These are phyloP conservation scores for Drosophila paucipuncta DNA, from an alignment of 2,888 invertebrate genomes.

Conservation along the genomic window DNA sequence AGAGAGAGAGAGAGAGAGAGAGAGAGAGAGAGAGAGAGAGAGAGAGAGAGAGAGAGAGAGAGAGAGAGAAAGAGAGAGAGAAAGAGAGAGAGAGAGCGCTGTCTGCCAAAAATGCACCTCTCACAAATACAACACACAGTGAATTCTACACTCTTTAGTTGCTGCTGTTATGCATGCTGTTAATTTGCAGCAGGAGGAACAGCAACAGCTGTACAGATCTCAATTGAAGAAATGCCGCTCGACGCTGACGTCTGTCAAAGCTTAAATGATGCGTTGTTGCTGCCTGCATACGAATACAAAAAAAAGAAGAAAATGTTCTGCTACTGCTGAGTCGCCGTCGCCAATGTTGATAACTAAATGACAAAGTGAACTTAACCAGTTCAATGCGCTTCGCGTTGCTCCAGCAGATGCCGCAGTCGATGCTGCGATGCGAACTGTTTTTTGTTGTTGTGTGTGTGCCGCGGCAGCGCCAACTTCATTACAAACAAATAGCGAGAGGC, in stretches of 20 bases:
- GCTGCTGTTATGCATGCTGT: constrained; percentile 9
- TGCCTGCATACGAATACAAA: constrained; percentile 3
- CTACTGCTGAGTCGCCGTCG: constrained; percentile 30
- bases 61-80: not conserved
- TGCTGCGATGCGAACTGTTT: constrained; percentile 14
- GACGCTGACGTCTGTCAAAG: constrained; percentile 29
- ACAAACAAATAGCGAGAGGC: constrained; percentile 41
- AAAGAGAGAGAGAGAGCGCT: not conserved
- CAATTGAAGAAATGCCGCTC: constrained; percentile 44
- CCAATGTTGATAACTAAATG: constrained; percentile 68
- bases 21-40: not conserved
- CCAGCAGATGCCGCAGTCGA: constrained; percentile 26
- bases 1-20: not conserved
- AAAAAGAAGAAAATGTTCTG: constrained; percentile 6
- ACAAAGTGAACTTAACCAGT: constrained; percentile 69
- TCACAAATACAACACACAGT: constrained; percentile 20
- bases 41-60: not conserved
- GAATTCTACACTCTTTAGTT: not conserved
- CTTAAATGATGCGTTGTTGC: constrained; percentile 38
- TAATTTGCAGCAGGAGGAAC: constrained; percentile 16
- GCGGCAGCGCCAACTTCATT: constrained; percentile 38
- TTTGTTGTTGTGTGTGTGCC: constrained; percentile 17
- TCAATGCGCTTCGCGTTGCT: constrained; percentile 72
- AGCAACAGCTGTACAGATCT: constrained; percentile 25
- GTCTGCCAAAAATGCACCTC: not conserved